Conservation (phyloP, 2,113 vertebrate genomes). For the Labrus mixtus region DNA sequence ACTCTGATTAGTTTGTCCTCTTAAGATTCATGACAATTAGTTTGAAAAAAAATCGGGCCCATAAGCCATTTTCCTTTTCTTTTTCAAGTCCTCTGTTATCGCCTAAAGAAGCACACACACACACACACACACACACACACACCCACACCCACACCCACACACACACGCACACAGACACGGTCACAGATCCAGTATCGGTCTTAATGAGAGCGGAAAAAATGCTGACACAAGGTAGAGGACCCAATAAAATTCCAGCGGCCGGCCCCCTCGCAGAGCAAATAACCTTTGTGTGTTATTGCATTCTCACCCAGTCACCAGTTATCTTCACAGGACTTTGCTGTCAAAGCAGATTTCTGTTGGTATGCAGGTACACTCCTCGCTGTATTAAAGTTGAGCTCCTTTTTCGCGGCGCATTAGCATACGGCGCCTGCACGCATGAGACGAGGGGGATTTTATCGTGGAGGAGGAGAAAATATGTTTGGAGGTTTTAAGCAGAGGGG, state of each 20-base stretch:
- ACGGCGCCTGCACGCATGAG: conserved; percentile 34
- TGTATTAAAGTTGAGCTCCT: conserved; percentile 59
- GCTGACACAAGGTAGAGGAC: conserved; percentile 63
- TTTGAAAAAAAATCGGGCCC: no score
- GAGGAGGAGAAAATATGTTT: conserved; percentile 49
- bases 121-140: conserved; percentile 27
- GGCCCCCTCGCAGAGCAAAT: conserved; percentile 66
- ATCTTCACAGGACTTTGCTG: conserved; percentile 69
- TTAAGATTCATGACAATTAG: no score
- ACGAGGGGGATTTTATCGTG: conserved; percentile 62
- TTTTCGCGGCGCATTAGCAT: conserved; percentile 58
- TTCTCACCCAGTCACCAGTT: conserved; percentile 61
- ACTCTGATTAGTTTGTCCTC: no score
- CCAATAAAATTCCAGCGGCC: conserved; percentile 60
- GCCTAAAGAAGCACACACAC: background rate
- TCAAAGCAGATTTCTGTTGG: conserved; percentile 65
- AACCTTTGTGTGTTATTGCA: conserved; percentile 75
- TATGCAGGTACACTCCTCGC: conserved; percentile 49
- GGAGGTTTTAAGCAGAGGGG: conserved; percentile 34
- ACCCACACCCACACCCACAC: conserved; percentile 9
- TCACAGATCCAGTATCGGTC: conserved; percentile 26
- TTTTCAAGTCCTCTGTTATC: no score
- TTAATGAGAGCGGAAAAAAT: conserved; percentile 69
- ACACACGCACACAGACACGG: conserved; percentile 14
- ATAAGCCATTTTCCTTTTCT: no score